Evolutionary conservation across 2,888 invertebrate genomes (phyloP).

Genomic region (Epiblema foenella): DNA sequence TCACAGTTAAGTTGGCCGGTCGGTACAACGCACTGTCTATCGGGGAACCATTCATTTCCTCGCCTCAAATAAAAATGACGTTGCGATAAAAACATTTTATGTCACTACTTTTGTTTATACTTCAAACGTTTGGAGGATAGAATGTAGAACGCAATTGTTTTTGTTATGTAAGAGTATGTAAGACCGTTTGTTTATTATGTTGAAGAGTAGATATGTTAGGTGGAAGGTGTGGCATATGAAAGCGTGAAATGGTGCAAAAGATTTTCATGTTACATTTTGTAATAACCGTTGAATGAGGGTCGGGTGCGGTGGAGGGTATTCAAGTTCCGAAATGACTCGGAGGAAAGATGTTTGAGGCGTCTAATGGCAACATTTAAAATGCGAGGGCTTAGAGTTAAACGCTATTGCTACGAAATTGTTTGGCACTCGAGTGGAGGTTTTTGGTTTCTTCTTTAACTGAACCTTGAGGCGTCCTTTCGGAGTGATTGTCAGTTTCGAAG

Average conservation of each 20-base stretch:
- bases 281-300: conserved; percentile 36
- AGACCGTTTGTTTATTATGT: conserved; percentile 53
- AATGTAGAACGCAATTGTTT: conserved; percentile 62
- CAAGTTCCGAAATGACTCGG: conserved; percentile 37
- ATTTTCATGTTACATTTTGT: conserved; percentile 41
- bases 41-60: conserved; percentile 20
- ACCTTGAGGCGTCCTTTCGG: conserved; percentile 9
- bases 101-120: conserved; percentile 71
- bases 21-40: conserved; percentile 31
- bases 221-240: conserved; percentile 42
- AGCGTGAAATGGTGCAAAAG: conserved; percentile 34
- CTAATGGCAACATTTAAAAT: conserved; percentile 41
- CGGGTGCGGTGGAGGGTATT: conserved; percentile 33
- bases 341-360: conserved; percentile 38
- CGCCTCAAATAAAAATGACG: conserved; percentile 52
- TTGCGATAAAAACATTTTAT: conserved; percentile 75
- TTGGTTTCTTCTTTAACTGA: conserved; percentile 32
- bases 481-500: conserved; percentile 8
- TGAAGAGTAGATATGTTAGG: conserved; percentile 22
- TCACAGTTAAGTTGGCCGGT: conserved; percentile 4
- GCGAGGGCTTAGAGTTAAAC: conserved; percentile 34
- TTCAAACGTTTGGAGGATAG: conserved; percentile 61
- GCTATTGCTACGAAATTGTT: conserved; percentile 36
- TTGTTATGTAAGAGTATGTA: conserved; percentile 59
- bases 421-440: conserved; percentile 14